Conservation (phyloP, 2,888 invertebrate species). For the Nebria salina region DNA sequence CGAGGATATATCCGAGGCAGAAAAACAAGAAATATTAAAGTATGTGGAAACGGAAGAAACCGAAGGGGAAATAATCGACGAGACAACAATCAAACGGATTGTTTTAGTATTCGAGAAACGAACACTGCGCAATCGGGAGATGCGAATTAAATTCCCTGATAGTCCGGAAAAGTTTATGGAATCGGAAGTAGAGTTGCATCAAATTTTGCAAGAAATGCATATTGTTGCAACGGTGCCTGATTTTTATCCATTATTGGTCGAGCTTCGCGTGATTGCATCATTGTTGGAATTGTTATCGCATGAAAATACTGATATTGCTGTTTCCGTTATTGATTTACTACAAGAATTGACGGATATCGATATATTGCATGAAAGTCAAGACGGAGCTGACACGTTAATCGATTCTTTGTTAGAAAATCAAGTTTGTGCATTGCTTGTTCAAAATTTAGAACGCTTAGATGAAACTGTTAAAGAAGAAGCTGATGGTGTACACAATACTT, state of each 20-base stretch:
- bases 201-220: conserved; percentile 87
- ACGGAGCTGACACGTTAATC: conserved; percentile 88
- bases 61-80: conserved; percentile 89
- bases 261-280: conserved; percentile 88
- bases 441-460: conserved; percentile 93
- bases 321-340: conserved; percentile 67
- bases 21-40: conserved; percentile 81
- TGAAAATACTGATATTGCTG: conserved; percentile 90
- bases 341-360: conserved; percentile 97
- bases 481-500: conserved; percentile 95
- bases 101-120: conserved; percentile 94
- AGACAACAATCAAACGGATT: conserved; percentile 85
- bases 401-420: conserved; percentile 90
- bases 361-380: conserved; percentile 92
- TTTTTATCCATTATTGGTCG: conserved; percentile 90
- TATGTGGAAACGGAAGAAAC: conserved; percentile 85
- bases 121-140: conserved; percentile 93
- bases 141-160: conserved; percentile 98
- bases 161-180: conserved; percentile 98
- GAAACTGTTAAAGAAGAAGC: conserved; percentile 93
- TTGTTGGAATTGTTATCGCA: conserved; percentile 93
- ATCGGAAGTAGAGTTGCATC: conserved; percentile 89
- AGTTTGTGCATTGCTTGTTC: conserved; percentile 86
- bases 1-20: conserved; percentile 71
- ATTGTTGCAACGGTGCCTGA: conserved; percentile 95